Base-by-base conservation (phyloP, 1,140 invertebrate species). In the Lepidotrigona ventralis region DNA sequence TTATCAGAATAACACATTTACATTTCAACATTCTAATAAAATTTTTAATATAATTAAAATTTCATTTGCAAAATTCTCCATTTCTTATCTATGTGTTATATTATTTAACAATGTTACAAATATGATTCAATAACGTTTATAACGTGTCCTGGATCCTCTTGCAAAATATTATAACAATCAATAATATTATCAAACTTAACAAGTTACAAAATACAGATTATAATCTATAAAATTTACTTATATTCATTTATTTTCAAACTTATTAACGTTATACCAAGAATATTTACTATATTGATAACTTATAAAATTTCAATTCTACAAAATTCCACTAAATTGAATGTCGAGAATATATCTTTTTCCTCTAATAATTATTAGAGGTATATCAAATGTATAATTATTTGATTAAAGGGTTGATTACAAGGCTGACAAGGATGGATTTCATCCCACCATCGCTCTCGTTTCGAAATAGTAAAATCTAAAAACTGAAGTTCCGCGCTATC, bases 391-490 rank as follows among this genome's bases (percentile, higher is more conserved):
- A 33, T 51, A 23, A 53, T 39, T 70, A 33, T 60, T 39, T 56
- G 17, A 21, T 70, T 70, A 21, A 51, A 83, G 90, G 86, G 93
- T 94, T 39, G 91, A 92, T 78, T 94, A 94, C 53, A 93, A 88
- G 12, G 93, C 94, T 2, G 93, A 94, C 81, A 92, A 93, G 56
- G 91, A 93, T 71, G 93, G 93, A 53, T 94, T 92, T 84, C 92
- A 93, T 51, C 93, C 93, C 12, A 92, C 89, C 5, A 92, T 94
- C 60, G 90, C 92, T 75, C 92, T 94, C 23, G 90, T 90, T 51
- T 91, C 88, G 82, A 86, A 89, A 74, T 87, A 90, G 88, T 23
- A 53, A 23, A 70, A n/a, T 14, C 26, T 58, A 72, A 78, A 63
- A 60, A 82, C 60, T 71, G 29, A 81, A 70, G 53, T 83, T 81